Evolutionary conservation across 2,888 invertebrate species (phyloP).

Genomic region (Choreutis nemorana): DNA sequence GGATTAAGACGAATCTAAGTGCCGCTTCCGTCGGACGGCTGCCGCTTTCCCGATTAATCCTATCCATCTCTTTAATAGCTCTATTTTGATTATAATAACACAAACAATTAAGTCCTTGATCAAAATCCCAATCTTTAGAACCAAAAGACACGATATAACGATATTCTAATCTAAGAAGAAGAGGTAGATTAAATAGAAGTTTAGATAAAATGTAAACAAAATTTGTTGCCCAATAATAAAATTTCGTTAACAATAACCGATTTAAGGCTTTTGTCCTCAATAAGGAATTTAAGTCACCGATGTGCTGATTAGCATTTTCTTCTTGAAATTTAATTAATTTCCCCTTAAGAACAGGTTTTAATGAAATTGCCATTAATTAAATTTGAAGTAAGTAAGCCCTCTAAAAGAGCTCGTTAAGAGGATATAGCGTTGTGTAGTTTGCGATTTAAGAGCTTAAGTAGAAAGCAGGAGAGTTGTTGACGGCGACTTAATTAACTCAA

Average conservation of each 20-base stretch:
- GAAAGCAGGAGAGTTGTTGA: constrained; percentile 35
- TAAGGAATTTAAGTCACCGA: too few relatives aligned
- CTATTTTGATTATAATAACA: background rate
- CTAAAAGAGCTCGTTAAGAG: constrained; percentile 37
- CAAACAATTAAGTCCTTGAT: too few relatives aligned
- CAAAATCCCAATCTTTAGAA: too few relatives aligned
- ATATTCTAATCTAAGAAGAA: too few relatives aligned
- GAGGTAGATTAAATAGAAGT: too few relatives aligned
- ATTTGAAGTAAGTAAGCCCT: constrained; percentile 30
- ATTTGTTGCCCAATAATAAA: too few relatives aligned
- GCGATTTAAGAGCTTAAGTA: constrained; percentile 49
- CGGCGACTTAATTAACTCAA: constrained; percentile 48
- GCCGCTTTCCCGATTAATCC: constrained; percentile 11
- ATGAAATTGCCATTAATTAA: constrained; percentile 34
- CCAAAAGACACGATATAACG: too few relatives aligned
- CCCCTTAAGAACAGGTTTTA: background rate
- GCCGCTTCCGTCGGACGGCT: constrained; percentile 20
- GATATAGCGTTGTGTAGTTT: constrained; percentile 42
- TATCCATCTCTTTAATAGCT: constrained; percentile 14
- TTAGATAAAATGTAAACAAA: too few relatives aligned
- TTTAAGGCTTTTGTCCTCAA: constrained; percentile 7
- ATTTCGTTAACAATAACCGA: too few relatives aligned
- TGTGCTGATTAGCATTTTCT: too few relatives aligned
- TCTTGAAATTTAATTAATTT: constrained; percentile 4
- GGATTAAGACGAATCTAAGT: constrained; percentile 31